A percentile compares a stretch with the other conserved stretches of the same genome.
These are phyloP conservation scores for Phorcus lineatus DNA, from an alignment of 2,888 invertebrate genomes.

Conservation along the genomic window DNA sequence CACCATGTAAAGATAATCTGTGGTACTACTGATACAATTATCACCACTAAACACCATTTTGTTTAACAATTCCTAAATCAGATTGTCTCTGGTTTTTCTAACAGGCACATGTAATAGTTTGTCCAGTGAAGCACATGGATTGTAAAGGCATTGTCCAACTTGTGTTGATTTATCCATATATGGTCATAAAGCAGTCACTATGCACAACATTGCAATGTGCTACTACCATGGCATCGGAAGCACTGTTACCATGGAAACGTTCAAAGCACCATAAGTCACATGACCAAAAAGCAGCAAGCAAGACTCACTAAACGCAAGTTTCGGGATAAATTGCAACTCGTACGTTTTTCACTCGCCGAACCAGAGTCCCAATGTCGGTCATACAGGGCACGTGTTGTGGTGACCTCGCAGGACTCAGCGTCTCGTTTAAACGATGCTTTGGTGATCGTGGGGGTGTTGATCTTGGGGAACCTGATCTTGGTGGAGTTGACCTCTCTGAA, in stretches of 20 bases:
- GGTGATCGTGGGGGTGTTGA: constrained; percentile 39
- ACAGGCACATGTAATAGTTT: too few relatives aligned
- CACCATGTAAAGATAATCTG: too few relatives aligned
- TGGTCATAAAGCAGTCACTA: background rate
- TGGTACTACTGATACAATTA: too few relatives aligned
- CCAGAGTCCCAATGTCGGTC: constrained; percentile 64
- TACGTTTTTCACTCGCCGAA: constrained; percentile 68
- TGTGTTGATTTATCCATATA: constrained; percentile 1
- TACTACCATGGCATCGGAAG: background rate
- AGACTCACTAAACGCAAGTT: constrained; percentile 54
- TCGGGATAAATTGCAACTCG: constrained; percentile 67
- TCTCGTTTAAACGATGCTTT: constrained; percentile 36
- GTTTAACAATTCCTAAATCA: too few relatives aligned
- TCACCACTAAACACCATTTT: too few relatives aligned
- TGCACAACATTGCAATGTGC: background rate
- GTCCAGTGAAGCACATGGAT: background rate
- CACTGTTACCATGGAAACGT: background rate
- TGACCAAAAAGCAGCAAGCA: background rate
- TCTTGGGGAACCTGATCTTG: constrained; percentile 29
- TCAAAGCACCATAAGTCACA: background rate
- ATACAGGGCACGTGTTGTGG: constrained; percentile 60
- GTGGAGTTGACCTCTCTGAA: background rate
- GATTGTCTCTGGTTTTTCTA: too few relatives aligned
- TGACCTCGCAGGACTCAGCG: constrained; percentile 47
- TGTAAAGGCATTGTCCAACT: constrained; percentile 1